Conservation (phyloP, 2,888 invertebrate genomes). For the Sesamia inferens region DNA sequence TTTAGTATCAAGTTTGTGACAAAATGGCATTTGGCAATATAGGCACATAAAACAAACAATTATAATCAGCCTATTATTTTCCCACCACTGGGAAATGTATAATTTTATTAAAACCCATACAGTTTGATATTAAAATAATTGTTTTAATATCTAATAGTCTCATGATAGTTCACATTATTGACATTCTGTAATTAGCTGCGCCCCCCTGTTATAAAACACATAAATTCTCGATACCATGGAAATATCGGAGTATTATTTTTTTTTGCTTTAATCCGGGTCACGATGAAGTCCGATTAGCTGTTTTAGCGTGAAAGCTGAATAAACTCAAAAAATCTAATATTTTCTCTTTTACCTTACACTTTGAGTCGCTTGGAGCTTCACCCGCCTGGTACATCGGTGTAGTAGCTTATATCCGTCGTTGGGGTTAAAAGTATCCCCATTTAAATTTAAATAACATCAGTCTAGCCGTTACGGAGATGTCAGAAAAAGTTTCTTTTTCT, state of each 20-base stretch:
- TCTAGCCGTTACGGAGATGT: neutral
- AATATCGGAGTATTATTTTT: too few relatives aligned
- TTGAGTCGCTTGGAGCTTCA: neutral
- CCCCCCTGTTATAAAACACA: too few relatives aligned
- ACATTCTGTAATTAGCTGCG: slow-evolving; percentile 9
- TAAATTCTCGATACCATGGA: too few relatives aligned
- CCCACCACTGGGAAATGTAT: too few relatives aligned
- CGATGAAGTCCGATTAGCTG: too few relatives aligned
- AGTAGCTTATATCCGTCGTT: neutral
- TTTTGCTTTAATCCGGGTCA: too few relatives aligned
- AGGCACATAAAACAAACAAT: neutral
- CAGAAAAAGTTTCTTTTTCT: too few relatives aligned
- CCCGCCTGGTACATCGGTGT: neutral
- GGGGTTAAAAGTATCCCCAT: neutral
- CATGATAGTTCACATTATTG: neutral
- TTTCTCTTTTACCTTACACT: neutral
- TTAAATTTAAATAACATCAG: neutral
- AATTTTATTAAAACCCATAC: neutral
- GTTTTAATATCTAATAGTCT: too few relatives aligned
- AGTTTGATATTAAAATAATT: neutral
- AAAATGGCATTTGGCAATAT: neutral
- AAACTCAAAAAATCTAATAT: too few relatives aligned
- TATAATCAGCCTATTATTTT: too few relatives aligned
- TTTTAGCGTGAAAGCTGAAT: too few relatives aligned
- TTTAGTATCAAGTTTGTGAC: neutral